These are phyloP conservation scores for Pampusana beccarii DNA, from an alignment of 2,113 vertebrate genomes.

Conservation along the genomic window DNA sequence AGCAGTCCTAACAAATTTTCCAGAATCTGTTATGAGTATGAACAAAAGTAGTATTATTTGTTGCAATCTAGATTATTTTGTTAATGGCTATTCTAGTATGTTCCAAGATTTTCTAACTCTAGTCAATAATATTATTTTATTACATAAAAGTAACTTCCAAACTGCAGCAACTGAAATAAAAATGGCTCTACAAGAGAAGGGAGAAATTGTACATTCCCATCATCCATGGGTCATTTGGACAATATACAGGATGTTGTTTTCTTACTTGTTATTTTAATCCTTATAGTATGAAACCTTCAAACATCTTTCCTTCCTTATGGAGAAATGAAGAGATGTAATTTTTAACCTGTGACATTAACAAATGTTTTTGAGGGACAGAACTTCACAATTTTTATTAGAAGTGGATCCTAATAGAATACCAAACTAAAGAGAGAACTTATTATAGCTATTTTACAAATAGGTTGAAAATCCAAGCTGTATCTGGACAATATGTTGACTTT, in stretches of 20 bases:
- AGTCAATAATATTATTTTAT: background rate
- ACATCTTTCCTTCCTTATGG: background rate
- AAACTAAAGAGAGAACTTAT: background rate
- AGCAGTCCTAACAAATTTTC: background rate
- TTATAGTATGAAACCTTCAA: background rate
- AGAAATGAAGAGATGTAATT: accelerated
- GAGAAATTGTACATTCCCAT: background rate
- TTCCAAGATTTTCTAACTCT: background rate
- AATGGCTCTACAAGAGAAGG: background rate
- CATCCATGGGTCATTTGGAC: background rate
- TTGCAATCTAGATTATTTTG: background rate
- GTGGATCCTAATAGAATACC: background rate
- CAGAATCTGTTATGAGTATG: background rate
- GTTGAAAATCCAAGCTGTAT: background rate
- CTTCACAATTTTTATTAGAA: background rate
- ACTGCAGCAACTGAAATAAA: background rate
- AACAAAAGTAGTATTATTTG: background rate
- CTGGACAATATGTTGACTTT: background rate
- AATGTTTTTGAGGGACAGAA: background rate
- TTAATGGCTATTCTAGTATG: background rate
- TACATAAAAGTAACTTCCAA: background rate
- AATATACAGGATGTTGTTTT: background rate
- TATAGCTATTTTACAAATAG: background rate
- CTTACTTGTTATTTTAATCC: background rate
- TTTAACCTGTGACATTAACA: background rate